Base-by-base conservation (phyloP, 2,113 vertebrate genomes). In the Eretmochelys imbricata region DNA sequence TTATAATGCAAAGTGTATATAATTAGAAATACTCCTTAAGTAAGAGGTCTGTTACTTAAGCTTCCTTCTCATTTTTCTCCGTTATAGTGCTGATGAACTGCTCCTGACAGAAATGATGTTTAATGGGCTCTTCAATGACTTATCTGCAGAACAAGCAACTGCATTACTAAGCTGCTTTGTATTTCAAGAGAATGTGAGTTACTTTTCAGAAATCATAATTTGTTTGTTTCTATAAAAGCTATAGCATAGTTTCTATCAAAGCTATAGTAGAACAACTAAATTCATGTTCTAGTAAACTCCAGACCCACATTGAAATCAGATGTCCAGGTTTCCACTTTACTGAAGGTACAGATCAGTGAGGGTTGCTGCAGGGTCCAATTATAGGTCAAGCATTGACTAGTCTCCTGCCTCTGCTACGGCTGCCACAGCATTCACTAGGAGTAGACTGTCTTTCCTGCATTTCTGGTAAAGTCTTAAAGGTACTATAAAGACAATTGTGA, bases 41-140 rank as follows among this genome's bases (percentile, higher is more conserved):
- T 83, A 20, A 2, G 82, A 69, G 22, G 35, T 84, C 8, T 89
- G 89, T 53, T 35, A 69, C 17, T 59, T 93, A 57, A 89, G 2
- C 5, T 59, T 95, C 8, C 10, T 55, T 86, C 4, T 94, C 25
- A 76, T 95, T 22, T 72, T 38, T 93, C 78, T 72, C 29, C 62
- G 82, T 93, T 95, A 8, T 89, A 99, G 99, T 96, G 99, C 98
- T 4, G 99, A 99, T 80, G 99, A 99, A 93, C 98, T 99, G 9
- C 98, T 99, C 46, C 98, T 99, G 92, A 99, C 99, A 1, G 99
- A 99, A 98, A 99, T 99, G 99, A 98, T 99, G 95, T 99, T 99
- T 97, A 99, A 99, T 78, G 99, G 99, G 1, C 99, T 99, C 82
- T 99, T 99, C 98, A 99, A 99, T 88, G 99, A 99, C 84, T 98